Conservation (phyloP, 2,888 invertebrate genomes). For the Pharmacophagus antenor region DNA sequence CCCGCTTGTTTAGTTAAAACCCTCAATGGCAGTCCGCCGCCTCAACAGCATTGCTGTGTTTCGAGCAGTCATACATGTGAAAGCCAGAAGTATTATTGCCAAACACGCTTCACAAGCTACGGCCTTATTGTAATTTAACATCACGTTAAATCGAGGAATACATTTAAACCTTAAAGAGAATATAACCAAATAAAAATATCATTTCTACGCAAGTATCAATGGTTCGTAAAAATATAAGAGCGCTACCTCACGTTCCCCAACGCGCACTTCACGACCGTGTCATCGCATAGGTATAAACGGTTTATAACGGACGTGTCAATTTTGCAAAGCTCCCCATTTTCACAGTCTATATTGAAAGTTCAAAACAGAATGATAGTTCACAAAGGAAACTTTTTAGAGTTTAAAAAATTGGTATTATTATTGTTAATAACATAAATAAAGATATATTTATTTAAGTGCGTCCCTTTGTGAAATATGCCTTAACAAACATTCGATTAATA, state of each 20-base stretch:
- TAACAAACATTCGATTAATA: too few species aligned
- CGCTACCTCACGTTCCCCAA: conserved; percentile 8
- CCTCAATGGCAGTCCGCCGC: too few species aligned
- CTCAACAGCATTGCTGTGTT: too few species aligned
- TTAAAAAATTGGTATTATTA: not conserved
- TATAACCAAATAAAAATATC: not conserved
- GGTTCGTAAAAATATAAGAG: conserved; percentile 9
- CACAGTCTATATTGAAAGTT: conserved; percentile 27
- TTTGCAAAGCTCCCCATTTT: conserved; percentile 29
- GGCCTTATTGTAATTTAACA: too few species aligned
- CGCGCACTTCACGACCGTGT: conserved; percentile 21
- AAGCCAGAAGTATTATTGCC: too few species aligned
- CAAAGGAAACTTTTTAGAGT: conserved; percentile 2
- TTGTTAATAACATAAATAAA: not conserved
- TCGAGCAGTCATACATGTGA: too few species aligned
- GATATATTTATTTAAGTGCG: not conserved
- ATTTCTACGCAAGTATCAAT: not conserved
- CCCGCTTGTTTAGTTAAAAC: too few species aligned
- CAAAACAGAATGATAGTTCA: conserved; percentile 10
- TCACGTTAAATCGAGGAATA: too few species aligned
- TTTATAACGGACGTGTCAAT: conserved; percentile 31
- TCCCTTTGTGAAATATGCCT: too few species aligned
- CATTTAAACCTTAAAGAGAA: not conserved
- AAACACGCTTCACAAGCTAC: too few species aligned
- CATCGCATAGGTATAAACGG: conserved; percentile 27